Evolutionary conservation across 2,888 invertebrate species (phyloP).

Genomic region (Arctia plantaginis): DNA sequence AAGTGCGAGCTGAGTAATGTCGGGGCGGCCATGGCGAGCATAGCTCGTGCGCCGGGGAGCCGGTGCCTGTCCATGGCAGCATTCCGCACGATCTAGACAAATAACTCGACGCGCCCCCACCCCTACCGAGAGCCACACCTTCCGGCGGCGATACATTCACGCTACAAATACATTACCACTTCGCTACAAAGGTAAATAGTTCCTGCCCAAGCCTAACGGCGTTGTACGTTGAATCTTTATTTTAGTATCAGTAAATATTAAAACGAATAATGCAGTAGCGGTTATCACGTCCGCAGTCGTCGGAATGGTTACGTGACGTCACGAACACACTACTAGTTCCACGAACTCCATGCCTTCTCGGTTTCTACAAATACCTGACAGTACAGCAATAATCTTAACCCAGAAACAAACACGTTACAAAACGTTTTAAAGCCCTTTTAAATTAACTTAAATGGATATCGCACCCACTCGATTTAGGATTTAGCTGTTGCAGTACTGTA

Average conservation of each 20-base stretch:
- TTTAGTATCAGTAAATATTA: not conserved
- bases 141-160: conserved; percentile 3
- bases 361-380: conserved; percentile 35
- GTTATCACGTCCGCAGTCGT: conserved; percentile 49
- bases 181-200: conserved; percentile 5
- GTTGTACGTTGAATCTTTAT: conserved; percentile 17
- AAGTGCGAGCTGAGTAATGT: conserved; percentile 27
- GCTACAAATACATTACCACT: conserved; percentile 37
- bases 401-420: conserved; percentile 19
- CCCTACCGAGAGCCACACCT: conserved; percentile 19
- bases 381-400: conserved; percentile 33
- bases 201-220: conserved; percentile 12
- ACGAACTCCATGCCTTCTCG: conserved; percentile 42
- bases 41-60: conserved; percentile 19
- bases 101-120: conserved; percentile 51
- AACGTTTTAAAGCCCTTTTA: not conserved
- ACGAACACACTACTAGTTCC: conserved; percentile 44
- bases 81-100: conserved; percentile 61
- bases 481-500: not conserved
- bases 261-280: conserved; percentile 33
- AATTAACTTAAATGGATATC: not conserved
- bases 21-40: conserved; percentile 20
- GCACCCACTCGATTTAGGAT: not conserved
- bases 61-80: conserved; percentile 42
- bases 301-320: conserved; percentile 45